These are phyloP conservation scores for Lepidurus packardi DNA, from an alignment of 1,140 invertebrate species.

Conservation along the genomic window DNA sequence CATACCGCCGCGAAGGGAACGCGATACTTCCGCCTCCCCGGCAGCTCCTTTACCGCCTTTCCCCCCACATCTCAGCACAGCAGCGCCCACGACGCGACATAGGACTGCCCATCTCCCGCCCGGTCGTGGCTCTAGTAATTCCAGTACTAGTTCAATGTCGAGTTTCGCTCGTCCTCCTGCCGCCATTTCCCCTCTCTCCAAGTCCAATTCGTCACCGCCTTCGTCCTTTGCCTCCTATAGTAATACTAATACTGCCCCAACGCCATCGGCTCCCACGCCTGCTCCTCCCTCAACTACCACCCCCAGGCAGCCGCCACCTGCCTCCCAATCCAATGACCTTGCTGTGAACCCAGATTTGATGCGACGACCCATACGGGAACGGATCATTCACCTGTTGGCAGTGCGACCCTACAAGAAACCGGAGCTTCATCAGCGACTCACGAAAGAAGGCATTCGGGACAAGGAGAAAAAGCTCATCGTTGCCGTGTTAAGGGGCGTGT, in stretches of 20 bases:
- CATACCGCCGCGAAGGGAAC: conserved; percentile 39
- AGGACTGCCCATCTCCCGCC: background rate
- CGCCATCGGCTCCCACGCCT: conserved; percentile 13
- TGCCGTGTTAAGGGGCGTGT: conserved; percentile 69
- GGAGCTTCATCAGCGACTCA: conserved; percentile 65
- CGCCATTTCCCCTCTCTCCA: conserved; percentile 24
- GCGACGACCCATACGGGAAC: conserved; percentile 69
- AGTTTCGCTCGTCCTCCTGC: conserved; percentile 28
- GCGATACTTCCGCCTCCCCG: conserved; percentile 41
- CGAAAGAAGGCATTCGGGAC: conserved; percentile 79
- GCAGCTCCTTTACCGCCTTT: conserved; percentile 38
- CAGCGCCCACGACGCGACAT: conserved; percentile 27
- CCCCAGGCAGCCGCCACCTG: conserved; percentile 24
- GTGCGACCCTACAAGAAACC: conserved; percentile 87
- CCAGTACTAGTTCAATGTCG: conserved; percentile 1
- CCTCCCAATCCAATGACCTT: conserved; percentile 38
- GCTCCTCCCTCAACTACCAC: conserved; percentile 17
- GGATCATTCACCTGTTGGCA: conserved; percentile 86
- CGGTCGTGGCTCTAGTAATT: background rate
- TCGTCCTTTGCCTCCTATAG: conserved; percentile 27
- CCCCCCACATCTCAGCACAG: conserved; percentile 33
- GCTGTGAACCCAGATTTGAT: conserved; percentile 55
- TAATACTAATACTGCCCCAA: conserved; percentile 17
- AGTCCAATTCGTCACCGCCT: conserved; percentile 29
- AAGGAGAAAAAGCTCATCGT: conserved; percentile 68